Base-by-base conservation (phyloP, 2,888 invertebrate genomes). In the Ferrisia virgata region DNA sequence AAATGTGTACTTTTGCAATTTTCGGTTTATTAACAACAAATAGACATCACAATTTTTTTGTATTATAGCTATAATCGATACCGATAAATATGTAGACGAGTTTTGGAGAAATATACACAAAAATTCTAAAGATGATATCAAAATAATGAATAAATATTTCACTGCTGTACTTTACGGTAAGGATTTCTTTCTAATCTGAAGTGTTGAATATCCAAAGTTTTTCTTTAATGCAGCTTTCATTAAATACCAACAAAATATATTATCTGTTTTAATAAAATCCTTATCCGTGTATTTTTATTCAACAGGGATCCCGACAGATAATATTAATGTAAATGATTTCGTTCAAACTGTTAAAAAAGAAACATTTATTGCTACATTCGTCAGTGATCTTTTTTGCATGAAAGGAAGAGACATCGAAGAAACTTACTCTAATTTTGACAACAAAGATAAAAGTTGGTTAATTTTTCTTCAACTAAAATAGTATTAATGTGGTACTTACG, bases 321-420 rank as follows among this genome's bases (percentile, higher is more conserved):
- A 36, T 6, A 36, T 36, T 18, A 18, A 4, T 11, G 18, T 0
- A 76, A 18, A 36, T 2, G 15, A 76, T 0, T 76, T 33, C 8
- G 0, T 76, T 6, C 0, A n/a, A 18, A 18, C 18, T n/a, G 18
- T 76, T 36, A n/a, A 76, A 18, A 76, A 36, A 9, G 72, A 76
- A 76, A 1, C n/a, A 0, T 33, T 18, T 0, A 28, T 76, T 1
- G 31, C 9, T 2, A 18, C 8, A 9, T 76, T 76, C 36, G 72
- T 18, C 36, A 76, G 72, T 13, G 72, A 76, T 36, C 36, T 76
- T 18, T 33, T 22, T 9, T 9, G 33, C 0, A 33, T 76, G 18
- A 76, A 76, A 76, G 72, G 72, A 18, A n/a, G 72, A 2, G 72
- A 76, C 15, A 76, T 76, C 36, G 72, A 76, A 15, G 72, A 76